Conservation (phyloP, 2,888 invertebrate genomes). For the Subacronicta megacephala region DNA sequence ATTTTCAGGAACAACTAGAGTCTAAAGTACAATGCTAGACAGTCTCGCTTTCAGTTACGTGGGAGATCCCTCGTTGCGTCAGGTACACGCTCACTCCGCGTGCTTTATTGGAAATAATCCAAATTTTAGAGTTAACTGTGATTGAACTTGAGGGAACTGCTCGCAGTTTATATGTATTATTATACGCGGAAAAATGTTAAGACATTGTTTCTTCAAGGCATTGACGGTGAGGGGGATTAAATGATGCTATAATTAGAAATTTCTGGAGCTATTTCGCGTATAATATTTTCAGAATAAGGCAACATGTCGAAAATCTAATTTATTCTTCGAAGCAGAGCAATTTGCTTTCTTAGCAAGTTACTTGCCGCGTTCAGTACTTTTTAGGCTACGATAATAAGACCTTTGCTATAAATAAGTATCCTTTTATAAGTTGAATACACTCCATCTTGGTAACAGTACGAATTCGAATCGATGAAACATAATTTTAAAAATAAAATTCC, state of each 20-base stretch:
- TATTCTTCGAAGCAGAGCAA: too few relatives aligned
- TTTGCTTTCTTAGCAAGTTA: too few relatives aligned
- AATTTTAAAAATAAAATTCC: slow-evolving; percentile 38
- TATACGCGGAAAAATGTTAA: slow-evolving; percentile 29
- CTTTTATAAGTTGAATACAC: background rate
- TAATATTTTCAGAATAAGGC: too few relatives aligned
- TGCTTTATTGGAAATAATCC: slow-evolving; percentile 52
- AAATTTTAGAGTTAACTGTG: slow-evolving; percentile 48
- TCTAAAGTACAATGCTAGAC: slow-evolving; percentile 39
- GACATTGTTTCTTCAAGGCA: slow-evolving; percentile 10
- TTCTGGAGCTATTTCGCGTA: background rate
- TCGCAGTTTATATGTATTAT: slow-evolving; percentile 11
- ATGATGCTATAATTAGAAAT: background rate
- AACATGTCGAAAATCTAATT: too few relatives aligned
- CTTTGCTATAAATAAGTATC: too few relatives aligned
- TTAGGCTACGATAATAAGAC: too few relatives aligned
- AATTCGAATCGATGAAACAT: slow-evolving; percentile 27
- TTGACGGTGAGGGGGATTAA: slow-evolving; percentile 4
- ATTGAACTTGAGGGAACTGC: slow-evolving; percentile 49
- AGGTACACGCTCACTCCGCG: slow-evolving; percentile 44
- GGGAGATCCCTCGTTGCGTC: slow-evolving; percentile 55
- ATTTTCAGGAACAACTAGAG: slow-evolving; percentile 43
- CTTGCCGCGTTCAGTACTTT: too few relatives aligned
- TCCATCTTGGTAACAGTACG: slow-evolving; percentile 18
- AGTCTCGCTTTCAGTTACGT: slow-evolving; percentile 45